These are phyloP conservation scores for Mellilla xanthometata DNA, from an alignment of 2,888 invertebrate genomes.

Conservation along the genomic window DNA sequence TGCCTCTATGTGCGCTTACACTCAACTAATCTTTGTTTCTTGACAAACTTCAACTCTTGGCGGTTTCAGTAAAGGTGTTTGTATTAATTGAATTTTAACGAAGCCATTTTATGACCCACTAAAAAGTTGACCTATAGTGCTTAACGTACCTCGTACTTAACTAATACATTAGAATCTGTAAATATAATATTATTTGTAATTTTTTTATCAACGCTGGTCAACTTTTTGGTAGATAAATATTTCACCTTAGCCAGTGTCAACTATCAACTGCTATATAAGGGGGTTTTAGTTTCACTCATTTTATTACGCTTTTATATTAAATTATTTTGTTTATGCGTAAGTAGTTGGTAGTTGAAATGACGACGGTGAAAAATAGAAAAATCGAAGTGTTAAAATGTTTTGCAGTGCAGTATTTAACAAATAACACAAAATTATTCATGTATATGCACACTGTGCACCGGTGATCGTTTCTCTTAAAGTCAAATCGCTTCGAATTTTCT, in stretches of 20 bases:
- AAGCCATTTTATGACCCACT: slow-evolving; percentile 66
- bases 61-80: slow-evolving; percentile 72
- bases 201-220: slow-evolving; percentile 33
- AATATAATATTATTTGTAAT: neutral
- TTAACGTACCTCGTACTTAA: slow-evolving; percentile 4
- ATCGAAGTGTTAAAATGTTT: slow-evolving; percentile 50
- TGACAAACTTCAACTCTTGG: slow-evolving; percentile 40
- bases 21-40: slow-evolving; percentile 26
- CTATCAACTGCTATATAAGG: slow-evolving; percentile 75
- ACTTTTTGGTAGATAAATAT: slow-evolving; percentile 57
- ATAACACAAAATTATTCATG: too few relatives aligned
- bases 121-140: slow-evolving; percentile 57
- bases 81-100: slow-evolving; percentile 63
- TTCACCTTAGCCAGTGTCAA: slow-evolving; percentile 71
- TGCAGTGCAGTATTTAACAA: too few relatives aligned
- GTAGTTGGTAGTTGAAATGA: slow-evolving; percentile 79
- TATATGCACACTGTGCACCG: too few relatives aligned
- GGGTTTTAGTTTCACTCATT: slow-evolving; percentile 67
- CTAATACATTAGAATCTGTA: slow-evolving; percentile 2
- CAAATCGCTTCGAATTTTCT: slow-evolving; percentile 64
- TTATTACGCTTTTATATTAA: slow-evolving; percentile 56
- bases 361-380: slow-evolving; percentile 68
- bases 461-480: neutral
- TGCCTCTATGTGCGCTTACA: slow-evolving; percentile 35
- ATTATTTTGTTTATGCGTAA: slow-evolving; percentile 54